Percentiles rank a stretch among this genome's conserved stretches.
phyloP scores from a whole-genome alignment of 1,140 invertebrate species.

The Octopus bimaculoides region DNA sequence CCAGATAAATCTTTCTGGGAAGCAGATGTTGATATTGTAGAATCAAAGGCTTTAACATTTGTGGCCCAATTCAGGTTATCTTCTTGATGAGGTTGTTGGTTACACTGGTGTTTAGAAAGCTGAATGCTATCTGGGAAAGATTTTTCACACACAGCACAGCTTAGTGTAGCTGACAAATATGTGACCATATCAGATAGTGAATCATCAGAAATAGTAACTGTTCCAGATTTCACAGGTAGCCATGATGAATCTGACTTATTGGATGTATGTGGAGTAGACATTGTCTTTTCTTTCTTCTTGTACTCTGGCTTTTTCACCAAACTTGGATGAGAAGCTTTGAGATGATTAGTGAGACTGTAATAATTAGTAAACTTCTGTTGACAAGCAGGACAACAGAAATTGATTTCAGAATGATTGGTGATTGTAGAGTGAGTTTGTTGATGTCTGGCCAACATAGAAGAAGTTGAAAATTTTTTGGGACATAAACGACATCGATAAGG shows the following conservation, averaged over 20 bases:
- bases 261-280: no score
- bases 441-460: background rate
- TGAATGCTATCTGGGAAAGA: conserved; percentile 16
- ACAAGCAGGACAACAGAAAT: background rate
- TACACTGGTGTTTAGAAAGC: conserved; percentile 13
- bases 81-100: conserved; percentile 13
- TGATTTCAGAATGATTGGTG: background rate
- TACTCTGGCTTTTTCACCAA: no score
- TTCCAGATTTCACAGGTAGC: background rate
- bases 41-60: no score
- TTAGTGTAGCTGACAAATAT: background rate
- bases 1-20: no score
- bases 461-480: conserved; percentile 27
- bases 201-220: background rate
- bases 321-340: background rate
- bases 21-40: no score
- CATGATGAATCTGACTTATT: background rate
- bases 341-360: background rate
- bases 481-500: conserved; percentile 28
- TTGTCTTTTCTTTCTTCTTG: no score
- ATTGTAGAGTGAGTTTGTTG: background rate
- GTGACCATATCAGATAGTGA: background rate
- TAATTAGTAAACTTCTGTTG: background rate
- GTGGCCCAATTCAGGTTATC: no score
- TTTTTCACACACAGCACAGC: background rate